These are phyloP conservation scores for Heliothis subflexa DNA, from an alignment of 1,140 invertebrate genomes.

Conservation along the genomic window DNA sequence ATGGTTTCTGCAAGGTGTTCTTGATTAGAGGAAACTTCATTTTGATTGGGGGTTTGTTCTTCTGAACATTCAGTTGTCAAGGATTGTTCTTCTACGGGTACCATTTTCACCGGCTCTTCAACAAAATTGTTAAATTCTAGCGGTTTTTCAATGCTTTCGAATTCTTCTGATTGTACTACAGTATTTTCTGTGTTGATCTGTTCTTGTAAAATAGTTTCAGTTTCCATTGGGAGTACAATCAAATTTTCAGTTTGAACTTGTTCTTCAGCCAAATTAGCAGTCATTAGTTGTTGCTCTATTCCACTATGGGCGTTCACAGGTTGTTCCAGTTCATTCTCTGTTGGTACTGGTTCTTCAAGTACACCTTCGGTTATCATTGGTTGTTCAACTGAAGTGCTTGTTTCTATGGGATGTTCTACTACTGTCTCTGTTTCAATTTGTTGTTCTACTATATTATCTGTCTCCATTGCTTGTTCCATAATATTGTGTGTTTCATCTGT, in stretches of 20 bases:
- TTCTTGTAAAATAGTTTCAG: background rate
- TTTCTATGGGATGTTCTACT: slow-evolving; percentile 17
- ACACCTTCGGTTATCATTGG: slow-evolving; percentile 15
- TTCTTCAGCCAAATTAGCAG: background rate
- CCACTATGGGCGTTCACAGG: slow-evolving; percentile 24
- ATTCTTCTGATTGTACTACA: background rate
- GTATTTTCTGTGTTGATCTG: background rate
- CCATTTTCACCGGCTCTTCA: background rate
- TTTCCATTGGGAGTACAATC: background rate
- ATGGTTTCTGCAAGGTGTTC: background rate
- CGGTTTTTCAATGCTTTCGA: background rate
- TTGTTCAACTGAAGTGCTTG: background rate
- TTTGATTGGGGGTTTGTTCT: slow-evolving; percentile 3
- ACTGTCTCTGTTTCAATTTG: slow-evolving; percentile 42
- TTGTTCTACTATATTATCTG: slow-evolving; percentile 37
- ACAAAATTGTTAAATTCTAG: slow-evolving; percentile 31
- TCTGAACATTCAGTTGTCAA: background rate
- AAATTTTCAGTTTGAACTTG: slow-evolving; percentile 18
- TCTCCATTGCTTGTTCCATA: background rate
- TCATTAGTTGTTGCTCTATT: slow-evolving; percentile 20
- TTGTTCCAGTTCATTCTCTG: slow-evolving; percentile 29
- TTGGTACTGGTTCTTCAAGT: slow-evolving; percentile 36
- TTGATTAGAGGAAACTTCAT: background rate
- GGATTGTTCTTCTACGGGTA: slow-evolving; percentile 21
- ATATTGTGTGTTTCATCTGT: slow-evolving; percentile 16